Percentiles rank a stretch among this genome's conserved stretches.
phyloP scores from a whole-genome alignment of 2,113 vertebrate genomes.

The Pongo pygmaeus region DNA sequence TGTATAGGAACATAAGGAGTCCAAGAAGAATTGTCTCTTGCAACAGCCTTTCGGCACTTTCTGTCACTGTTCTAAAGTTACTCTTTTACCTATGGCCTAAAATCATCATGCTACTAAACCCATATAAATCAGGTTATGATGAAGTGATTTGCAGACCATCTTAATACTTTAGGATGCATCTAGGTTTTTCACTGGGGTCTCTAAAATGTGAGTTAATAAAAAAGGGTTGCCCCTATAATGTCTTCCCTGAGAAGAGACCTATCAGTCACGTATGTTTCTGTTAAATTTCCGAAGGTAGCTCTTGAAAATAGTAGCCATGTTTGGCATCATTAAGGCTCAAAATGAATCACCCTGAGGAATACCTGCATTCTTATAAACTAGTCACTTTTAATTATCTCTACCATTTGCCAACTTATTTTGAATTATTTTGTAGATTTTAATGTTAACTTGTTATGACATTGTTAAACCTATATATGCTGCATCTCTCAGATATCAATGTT shows the following conservation, averaged over 20 bases:
- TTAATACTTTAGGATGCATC: not conserved
- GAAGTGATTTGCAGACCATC: not conserved
- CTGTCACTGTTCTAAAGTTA: not conserved
- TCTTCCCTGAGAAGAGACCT: not conserved
- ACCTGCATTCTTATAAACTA: not conserved
- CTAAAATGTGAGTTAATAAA: not conserved
- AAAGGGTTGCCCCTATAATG: not conserved
- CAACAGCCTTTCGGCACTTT: not conserved
- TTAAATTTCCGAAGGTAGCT: not conserved
- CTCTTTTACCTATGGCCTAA: not conserved
- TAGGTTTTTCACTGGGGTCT: not conserved
- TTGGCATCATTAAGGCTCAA: not conserved
- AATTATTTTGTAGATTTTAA: not conserved
- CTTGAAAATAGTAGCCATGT: not conserved
- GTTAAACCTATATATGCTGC: not conserved
- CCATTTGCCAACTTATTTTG: not conserved
- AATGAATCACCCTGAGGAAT: not conserved
- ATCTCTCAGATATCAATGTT: not conserved
- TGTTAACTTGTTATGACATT: not conserved
- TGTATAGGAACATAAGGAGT: not conserved
- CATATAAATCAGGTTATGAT: not conserved
- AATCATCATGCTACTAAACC: not conserved
- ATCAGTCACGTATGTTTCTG: not conserved
- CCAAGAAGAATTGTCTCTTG: not conserved
- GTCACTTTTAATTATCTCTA: not conserved